phyloP scores from a whole-genome alignment of 2,113 vertebrate genomes.

The Thunnus maccoyii region DNA sequence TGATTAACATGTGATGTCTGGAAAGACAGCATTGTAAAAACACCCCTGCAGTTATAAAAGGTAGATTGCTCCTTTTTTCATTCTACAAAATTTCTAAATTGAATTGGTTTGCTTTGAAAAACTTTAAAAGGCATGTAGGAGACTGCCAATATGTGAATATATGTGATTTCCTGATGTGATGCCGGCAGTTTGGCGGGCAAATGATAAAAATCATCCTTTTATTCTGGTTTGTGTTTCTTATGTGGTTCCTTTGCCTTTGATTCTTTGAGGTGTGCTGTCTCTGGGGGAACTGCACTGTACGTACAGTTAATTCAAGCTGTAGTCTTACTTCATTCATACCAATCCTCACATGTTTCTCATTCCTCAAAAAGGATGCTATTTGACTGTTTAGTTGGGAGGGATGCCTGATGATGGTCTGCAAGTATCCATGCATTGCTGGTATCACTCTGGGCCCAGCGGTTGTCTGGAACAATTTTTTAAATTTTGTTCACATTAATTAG shows the following conservation, averaged over 20 bases:
- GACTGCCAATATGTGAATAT: conserved; percentile 13
- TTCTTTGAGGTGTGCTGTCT: conserved; percentile 12
- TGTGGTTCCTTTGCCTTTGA: conserved; percentile 24
- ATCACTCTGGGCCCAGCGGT: neutral
- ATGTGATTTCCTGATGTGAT: conserved; percentile 27
- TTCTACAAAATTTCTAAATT: too few species aligned
- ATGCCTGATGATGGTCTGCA: neutral
- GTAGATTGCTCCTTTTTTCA: too few species aligned
- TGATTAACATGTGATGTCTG: too few species aligned
- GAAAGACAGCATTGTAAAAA: too few species aligned
- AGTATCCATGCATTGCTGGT: neutral
- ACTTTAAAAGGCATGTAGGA: neutral
- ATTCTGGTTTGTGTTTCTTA: conserved; percentile 16
- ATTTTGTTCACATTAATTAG: neutral
- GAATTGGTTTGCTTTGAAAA: too few species aligned
- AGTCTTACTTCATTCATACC: neutral
- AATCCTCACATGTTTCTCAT: neutral
- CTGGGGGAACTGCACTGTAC: neutral
- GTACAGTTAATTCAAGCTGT: conserved; percentile 23
- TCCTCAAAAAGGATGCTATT: neutral
- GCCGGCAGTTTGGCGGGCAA: neutral
- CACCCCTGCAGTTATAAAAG: too few species aligned
- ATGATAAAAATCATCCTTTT: conserved; percentile 17
- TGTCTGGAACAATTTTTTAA: neutral
- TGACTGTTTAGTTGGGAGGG: neutral